These are phyloP conservation scores for Lacerta bilineata DNA, from an alignment of 2,797 vertebrate species.

Conservation along the genomic window DNA sequence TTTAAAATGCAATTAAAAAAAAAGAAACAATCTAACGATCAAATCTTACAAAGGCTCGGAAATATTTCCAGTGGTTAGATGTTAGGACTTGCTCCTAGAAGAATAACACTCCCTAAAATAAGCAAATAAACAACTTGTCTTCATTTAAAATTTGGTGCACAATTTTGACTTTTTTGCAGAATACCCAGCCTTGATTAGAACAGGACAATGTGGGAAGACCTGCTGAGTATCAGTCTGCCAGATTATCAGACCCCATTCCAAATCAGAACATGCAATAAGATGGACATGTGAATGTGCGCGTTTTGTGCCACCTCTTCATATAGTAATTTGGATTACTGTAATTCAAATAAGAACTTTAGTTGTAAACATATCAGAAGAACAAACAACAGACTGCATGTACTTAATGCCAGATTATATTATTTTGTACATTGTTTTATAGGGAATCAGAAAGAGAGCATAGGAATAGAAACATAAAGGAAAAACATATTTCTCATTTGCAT, in stretches of 20 bases:
- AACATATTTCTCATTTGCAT: neutral
- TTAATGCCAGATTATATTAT: neutral
- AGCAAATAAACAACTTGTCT: neutral
- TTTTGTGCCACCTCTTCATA: neutral
- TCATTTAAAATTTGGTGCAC: slow-evolving; percentile 4
- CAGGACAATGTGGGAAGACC: neutral
- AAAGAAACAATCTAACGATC: neutral
- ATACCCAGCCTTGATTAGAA: neutral
- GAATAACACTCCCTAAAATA: neutral
- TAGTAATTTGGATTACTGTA: neutral
- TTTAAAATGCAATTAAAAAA: too few relatives aligned
- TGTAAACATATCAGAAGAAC: neutral
- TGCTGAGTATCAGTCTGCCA: neutral
- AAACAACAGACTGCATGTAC: neutral
- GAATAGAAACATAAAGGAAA: neutral
- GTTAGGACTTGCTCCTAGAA: neutral
- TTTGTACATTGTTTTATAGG: neutral
- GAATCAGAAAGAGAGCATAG: neutral
- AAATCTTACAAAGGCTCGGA: neutral
- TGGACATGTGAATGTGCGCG: neutral
- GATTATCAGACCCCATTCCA: neutral
- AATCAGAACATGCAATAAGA: neutral
- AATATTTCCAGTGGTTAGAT: neutral
- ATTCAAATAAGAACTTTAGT: neutral
- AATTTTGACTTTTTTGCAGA: neutral